These are phyloP conservation scores for Hemaris fuciformis DNA, from an alignment of 2,888 invertebrate genomes.

Conservation along the genomic window DNA sequence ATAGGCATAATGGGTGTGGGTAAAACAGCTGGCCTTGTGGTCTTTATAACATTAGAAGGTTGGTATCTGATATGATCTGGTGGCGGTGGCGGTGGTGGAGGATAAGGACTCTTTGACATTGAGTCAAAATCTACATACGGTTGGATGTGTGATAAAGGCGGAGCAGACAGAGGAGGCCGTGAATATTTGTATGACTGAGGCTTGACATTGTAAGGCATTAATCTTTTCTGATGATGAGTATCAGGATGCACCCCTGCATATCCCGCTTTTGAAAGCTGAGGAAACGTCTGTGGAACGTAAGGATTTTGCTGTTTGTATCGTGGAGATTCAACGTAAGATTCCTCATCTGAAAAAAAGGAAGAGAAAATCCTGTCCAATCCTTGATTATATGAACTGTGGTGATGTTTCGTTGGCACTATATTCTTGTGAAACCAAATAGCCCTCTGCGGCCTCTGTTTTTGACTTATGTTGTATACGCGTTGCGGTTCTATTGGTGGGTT, in stretches of 20 bases:
- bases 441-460: slow-evolving; percentile 48
- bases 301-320: slow-evolving; percentile 43
- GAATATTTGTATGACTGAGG: slow-evolving; percentile 48
- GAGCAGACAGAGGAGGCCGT: slow-evolving; percentile 49
- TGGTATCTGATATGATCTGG: slow-evolving; percentile 46
- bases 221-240: slow-evolving; percentile 52
- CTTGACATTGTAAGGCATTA: slow-evolving; percentile 52
- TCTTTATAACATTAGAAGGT: slow-evolving; percentile 49
- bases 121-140: slow-evolving; percentile 20
- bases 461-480: slow-evolving; percentile 31
- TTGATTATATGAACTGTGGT: slow-evolving; percentile 42
- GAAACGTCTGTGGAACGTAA: slow-evolving; percentile 36
- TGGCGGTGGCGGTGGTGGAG: slow-evolving; percentile 16
- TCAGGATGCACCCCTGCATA: slow-evolving; percentile 41
- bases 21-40: slow-evolving; percentile 58
- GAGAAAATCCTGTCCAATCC: slow-evolving; percentile 68
- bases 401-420: slow-evolving; percentile 46
- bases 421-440: slow-evolving; percentile 70
- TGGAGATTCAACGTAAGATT: slow-evolving; percentile 43
- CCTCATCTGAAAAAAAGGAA: slow-evolving; percentile 64
- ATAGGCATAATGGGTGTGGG: slow-evolving; percentile 49
- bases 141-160: slow-evolving; percentile 40
- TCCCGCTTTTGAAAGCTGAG: slow-evolving; percentile 53
- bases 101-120: slow-evolving; percentile 32
- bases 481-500: slow-evolving; percentile 49